These are phyloP conservation scores for Nesidiocoris tenuis DNA, from an alignment of 2,888 invertebrate species.

Conservation along the genomic window DNA sequence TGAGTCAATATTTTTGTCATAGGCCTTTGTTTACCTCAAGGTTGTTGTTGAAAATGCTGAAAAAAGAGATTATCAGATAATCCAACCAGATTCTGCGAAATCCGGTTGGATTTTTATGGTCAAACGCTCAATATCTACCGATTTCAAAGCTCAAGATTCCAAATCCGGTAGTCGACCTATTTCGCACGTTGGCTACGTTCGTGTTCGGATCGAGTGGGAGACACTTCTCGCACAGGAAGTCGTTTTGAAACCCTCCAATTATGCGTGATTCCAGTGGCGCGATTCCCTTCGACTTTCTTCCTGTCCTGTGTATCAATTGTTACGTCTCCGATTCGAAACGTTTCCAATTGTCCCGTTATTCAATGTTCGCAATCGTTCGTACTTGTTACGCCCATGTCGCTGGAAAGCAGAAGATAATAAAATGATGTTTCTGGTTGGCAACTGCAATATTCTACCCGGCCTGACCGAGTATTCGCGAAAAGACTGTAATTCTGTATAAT, in stretches of 20 bases:
- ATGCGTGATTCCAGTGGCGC: slow-evolving; percentile 16
- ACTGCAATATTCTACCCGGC: no score
- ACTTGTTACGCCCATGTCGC: no score
- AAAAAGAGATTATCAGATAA: background rate
- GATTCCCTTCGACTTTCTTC: background rate
- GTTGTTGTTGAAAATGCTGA: background rate
- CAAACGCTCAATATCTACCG: no score
- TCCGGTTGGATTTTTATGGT: no score
- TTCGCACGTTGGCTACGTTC: slow-evolving; percentile 18
- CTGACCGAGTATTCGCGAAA: no score
- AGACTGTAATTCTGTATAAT: no score
- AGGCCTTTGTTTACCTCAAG: slow-evolving; percentile 22
- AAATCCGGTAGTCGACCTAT: slow-evolving; percentile 22
- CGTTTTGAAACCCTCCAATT: slow-evolving; percentile 17
- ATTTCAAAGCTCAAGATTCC: no score
- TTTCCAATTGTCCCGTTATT: background rate
- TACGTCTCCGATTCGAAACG: background rate
- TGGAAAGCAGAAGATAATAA: no score
- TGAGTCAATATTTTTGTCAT: background rate
- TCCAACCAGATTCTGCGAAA: no score
- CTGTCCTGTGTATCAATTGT: slow-evolving; percentile 3
- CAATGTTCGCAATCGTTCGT: no score
- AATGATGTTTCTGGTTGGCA: no score
- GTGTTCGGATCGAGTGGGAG: background rate
- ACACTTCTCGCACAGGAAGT: slow-evolving; percentile 24